A percentile compares a stretch with the other conserved stretches of the same genome.
These are phyloP conservation scores for Corvus cornix DNA, from an alignment of 2,113 vertebrate species.

Conservation along the genomic window DNA sequence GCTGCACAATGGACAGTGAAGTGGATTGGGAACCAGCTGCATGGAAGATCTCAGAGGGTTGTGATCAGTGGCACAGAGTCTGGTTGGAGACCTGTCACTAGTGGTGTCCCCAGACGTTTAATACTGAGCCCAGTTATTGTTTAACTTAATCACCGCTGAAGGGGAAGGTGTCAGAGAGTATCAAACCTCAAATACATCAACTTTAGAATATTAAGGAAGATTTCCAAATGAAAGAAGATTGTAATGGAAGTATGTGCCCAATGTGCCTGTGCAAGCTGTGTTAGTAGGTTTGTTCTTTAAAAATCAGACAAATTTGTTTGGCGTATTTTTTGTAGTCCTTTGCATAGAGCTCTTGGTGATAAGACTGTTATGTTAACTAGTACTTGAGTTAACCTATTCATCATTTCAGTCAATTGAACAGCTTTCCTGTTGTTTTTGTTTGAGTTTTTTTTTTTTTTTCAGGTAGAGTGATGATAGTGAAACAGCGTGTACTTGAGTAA, in stretches of 20 bases:
- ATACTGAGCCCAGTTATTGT: neutral
- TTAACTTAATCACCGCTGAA: neutral
- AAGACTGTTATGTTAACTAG: neutral
- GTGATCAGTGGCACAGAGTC: neutral
- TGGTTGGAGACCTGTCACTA: neutral
- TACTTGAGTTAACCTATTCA: neutral
- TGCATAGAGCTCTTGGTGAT: neutral
- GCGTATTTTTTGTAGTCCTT: neutral
- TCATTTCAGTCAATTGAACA: neutral
- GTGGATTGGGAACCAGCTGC: neutral
- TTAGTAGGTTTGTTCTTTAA: neutral
- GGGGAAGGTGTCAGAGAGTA: neutral
- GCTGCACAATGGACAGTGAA: neutral
- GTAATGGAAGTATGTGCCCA: neutral
- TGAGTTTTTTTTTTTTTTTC: too few relatives aligned
- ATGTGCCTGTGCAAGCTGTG: neutral
- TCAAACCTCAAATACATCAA: neutral
- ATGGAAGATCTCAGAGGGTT: neutral
- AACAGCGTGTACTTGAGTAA: neutral
- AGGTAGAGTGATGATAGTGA: neutral
- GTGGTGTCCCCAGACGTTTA: accelerated
- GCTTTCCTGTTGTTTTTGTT: neutral
- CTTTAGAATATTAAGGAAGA: neutral
- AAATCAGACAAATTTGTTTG: neutral
- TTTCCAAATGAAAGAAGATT: neutral